Percentiles rank a stretch among this genome's conserved stretches.
phyloP scores from a whole-genome alignment of 2,888 invertebrate species.

The Cephonodes hylas region DNA sequence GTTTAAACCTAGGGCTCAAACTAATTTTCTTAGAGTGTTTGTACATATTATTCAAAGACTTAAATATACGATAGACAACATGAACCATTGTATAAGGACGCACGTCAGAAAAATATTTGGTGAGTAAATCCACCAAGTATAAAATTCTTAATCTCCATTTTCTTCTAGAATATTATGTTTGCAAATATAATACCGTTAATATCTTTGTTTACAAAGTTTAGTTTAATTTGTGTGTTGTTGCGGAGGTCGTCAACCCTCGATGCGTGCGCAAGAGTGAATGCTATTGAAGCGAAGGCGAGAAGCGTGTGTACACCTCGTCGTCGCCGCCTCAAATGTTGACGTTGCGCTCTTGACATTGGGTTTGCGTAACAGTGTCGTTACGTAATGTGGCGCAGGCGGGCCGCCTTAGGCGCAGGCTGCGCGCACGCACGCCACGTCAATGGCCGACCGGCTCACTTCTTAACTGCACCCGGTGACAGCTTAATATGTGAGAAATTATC shows the following conservation, averaged over 20 bases:
- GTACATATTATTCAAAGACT: no score
- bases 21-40: no score
- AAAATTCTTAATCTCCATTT: background rate
- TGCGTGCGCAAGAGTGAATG: background rate
- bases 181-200: background rate
- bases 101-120: no score
- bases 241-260: slow-evolving; percentile 54
- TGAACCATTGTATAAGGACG: no score
- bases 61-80: no score
- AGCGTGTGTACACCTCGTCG: background rate
- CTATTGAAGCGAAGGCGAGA: background rate
- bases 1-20: no score
- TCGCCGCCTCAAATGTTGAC: slow-evolving; percentile 4
- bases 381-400: slow-evolving; percentile 28
- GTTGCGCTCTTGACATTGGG: slow-evolving; percentile 71
- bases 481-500: slow-evolving; percentile 31
- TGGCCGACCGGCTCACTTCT: slow-evolving; percentile 32
- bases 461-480: slow-evolving; percentile 31
- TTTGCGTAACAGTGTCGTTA: slow-evolving; percentile 57
- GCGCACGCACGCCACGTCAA: slow-evolving; percentile 30
- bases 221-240: slow-evolving; percentile 50
- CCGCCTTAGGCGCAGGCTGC: background rate
- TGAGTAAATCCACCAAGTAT: background rate
- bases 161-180: background rate
- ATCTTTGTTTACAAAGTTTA: slow-evolving; percentile 13